Evolutionary conservation across 2,888 invertebrate genomes (phyloP).

Genomic region (Cerastoderma edule): DNA sequence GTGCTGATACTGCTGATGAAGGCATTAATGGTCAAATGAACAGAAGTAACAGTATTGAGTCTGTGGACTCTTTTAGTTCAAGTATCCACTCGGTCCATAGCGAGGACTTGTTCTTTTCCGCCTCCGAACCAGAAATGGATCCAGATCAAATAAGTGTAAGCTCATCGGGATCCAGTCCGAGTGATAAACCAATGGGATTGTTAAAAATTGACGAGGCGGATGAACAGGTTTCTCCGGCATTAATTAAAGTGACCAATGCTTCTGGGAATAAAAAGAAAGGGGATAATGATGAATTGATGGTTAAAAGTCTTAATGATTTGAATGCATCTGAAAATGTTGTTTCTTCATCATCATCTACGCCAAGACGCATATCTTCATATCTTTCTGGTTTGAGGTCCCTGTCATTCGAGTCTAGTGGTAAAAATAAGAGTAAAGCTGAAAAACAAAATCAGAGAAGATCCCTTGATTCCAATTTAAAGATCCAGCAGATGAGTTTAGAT

Average conservation of each 20-base stretch:
- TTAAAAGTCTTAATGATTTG: conserved; percentile 10
- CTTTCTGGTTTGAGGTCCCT: conserved; percentile 8
- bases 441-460: conserved; percentile 40
- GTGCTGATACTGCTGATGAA: not conserved
- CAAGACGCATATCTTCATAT: conserved; percentile 25
- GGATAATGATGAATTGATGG: not conserved
- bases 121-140: conserved; percentile 53
- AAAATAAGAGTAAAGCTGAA: conserved; percentile 19
- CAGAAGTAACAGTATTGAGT: conserved; percentile 45
- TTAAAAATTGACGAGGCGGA: conserved; percentile 26
- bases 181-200: conserved; percentile 7
- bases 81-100: conserved; percentile 51
- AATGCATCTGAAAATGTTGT: not conserved
- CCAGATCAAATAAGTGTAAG: conserved; percentile 32
- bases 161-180: conserved; percentile 31
- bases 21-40: not conserved
- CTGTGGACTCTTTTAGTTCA: conserved; percentile 56
- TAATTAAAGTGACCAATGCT: too few species aligned
- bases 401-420: conserved; percentile 11
- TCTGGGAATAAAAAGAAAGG: not conserved
- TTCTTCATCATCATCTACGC: not conserved
- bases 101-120: conserved; percentile 51
- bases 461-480: conserved; percentile 52
- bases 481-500: conserved; percentile 36
- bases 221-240: conserved; percentile 15